Evolutionary conservation across 2,113 vertebrate species (phyloP), one percentile per base, ranked within the genome.

Genomic region (Cricetomys ansorgei): DNA sequence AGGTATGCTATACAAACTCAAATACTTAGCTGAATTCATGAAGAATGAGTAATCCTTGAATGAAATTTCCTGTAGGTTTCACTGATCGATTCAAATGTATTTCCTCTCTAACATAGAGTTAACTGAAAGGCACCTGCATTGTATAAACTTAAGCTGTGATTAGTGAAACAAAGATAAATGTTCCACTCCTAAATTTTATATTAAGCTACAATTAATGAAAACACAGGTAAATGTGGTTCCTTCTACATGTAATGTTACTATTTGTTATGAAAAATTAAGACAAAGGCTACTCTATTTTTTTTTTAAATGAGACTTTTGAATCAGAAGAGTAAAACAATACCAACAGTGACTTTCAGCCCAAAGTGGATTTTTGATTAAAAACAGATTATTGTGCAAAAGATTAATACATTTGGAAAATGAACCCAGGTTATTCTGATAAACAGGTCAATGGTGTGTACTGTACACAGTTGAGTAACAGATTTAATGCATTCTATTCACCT

Each of bases 221-320:
- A n/a, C n/a, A n/a, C n/a, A n/a, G n/a, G n/a, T n/a, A n/a, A n/a
- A 85, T 6, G 10, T 85, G 25, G 40, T 34, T 17, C 31, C 67
- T 69, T 92, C 2, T 55, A 92, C 89, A 69, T 89, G 69, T 91
- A 93, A 69, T 88, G 40, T 88, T 88, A 62, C 17, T 89, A 48
- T 89, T 59, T 86, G n/a, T 8, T 88, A 73, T 90, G 23, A 37
- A 91, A 97, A 94, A 90, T 94, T n/a, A 50, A 92, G 81, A 81
- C 7, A 83, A 45, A 77, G 79, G 84, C 19, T 80, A 19, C 87
- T 97, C 4, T 72, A 40, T 45, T 73, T 69, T 87, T 85, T 89
- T 85, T n/a, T n/a, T n/a, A n/a, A 96, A 77, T 55, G 45, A 87
- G 37, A 76, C 70, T 3, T 3, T 72, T 94, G 62, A 91, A 77